Conservation (phyloP, 2,113 vertebrate genomes). For the Gallinago media region DNA sequence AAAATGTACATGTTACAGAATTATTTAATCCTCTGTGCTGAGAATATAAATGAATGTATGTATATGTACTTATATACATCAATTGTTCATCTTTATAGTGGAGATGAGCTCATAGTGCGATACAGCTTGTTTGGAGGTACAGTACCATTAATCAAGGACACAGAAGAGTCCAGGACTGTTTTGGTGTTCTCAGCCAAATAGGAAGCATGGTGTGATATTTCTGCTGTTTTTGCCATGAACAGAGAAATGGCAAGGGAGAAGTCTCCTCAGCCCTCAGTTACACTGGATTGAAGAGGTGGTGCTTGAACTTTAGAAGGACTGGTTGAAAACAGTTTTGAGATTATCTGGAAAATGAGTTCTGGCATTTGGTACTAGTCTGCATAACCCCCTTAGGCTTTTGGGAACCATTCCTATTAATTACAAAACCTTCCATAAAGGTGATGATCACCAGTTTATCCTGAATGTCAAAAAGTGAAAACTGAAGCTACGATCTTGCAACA, state of each 20-base stretch:
- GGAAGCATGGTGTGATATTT: neutral
- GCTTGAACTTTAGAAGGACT: neutral
- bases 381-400: neutral
- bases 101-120: neutral
- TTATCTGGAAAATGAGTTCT: neutral
- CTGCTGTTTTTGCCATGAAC: neutral
- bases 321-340: neutral
- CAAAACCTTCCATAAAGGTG: neutral
- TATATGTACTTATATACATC: neutral
- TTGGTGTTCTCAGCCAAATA: conserved; percentile 14
- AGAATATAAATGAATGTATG: conserved; percentile 59
- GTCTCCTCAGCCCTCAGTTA: neutral
- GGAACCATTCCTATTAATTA: neutral
- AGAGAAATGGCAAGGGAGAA: neutral
- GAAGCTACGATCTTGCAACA: fast-evolving
- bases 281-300: neutral
- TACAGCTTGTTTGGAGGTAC: neutral
- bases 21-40: conserved; percentile 68
- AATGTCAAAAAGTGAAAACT: neutral
- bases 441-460: neutral
- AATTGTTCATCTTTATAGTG: neutral
- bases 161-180: conserved; percentile 4
- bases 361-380: neutral
- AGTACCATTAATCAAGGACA: conserved; percentile 47
- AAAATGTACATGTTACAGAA: conserved; percentile 68